phyloP scores from a whole-genome alignment of 2,113 vertebrate species.

The Caranx melampygus region DNA sequence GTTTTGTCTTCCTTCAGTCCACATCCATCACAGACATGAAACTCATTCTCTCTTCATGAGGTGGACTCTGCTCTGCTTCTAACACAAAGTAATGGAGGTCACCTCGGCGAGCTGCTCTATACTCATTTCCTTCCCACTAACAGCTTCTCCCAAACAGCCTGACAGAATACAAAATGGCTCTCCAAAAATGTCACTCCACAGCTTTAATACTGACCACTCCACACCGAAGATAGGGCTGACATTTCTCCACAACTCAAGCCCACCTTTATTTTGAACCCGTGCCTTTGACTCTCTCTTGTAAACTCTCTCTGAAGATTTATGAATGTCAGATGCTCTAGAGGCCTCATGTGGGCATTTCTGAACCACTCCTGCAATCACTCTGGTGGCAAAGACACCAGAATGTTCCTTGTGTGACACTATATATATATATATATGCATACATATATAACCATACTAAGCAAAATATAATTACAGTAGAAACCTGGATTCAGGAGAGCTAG shows the following conservation, averaged over 20 bases:
- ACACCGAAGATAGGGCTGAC: constrained; percentile 48
- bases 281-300: constrained; percentile 26
- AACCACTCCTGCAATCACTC: constrained; percentile 1
- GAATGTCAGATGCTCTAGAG: constrained; percentile 43
- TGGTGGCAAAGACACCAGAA: neutral
- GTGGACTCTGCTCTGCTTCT: constrained; percentile 55
- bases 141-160: constrained; percentile 45
- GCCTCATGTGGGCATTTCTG: constrained; percentile 8
- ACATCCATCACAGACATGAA: constrained; percentile 53
- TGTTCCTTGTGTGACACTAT: neutral
- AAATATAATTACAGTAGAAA: neutral
- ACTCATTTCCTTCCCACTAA: constrained; percentile 56
- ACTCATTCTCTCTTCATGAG: constrained; percentile 61
- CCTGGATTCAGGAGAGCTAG: neutral
- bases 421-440: too few relatives aligned
- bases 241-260: constrained; percentile 47
- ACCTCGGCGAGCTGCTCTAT: constrained; percentile 45
- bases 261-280: constrained; percentile 11
- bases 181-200: constrained; percentile 54
- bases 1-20: constrained; percentile 43
- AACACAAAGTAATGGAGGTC: constrained; percentile 71
- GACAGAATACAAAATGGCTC: constrained; percentile 63
- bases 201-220: constrained; percentile 43
- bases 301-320: constrained; percentile 22
- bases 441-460: neutral